Conservation (phyloP, 2,797 vertebrate genomes). For the Notamacropus eugenii region DNA sequence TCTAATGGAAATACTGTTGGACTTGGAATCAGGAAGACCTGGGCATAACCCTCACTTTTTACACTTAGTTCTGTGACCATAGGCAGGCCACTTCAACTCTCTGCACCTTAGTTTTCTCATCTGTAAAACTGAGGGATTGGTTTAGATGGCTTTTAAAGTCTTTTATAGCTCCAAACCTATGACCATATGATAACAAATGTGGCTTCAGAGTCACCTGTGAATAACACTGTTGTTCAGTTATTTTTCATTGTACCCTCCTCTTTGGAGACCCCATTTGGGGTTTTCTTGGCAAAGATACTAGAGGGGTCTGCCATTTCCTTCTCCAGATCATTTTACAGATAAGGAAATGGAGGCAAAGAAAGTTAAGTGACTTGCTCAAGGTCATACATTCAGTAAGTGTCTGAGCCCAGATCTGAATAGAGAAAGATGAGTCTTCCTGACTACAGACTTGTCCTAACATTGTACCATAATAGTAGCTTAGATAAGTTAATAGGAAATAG, state of each 20-base stretch:
- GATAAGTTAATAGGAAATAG: background rate
- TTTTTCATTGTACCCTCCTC: background rate
- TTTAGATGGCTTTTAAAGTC: background rate
- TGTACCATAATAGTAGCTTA: background rate
- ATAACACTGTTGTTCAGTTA: background rate
- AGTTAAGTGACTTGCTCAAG: background rate
- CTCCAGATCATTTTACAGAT: background rate
- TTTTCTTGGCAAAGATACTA: background rate
- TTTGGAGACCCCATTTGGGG: background rate
- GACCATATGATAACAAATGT: background rate
- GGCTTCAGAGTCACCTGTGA: background rate
- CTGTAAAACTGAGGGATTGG: background rate
- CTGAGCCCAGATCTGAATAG: background rate
- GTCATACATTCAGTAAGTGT: background rate
- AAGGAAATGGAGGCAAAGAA: background rate
- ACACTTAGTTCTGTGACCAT: background rate
- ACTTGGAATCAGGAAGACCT: background rate
- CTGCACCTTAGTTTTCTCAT: background rate
- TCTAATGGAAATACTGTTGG: background rate
- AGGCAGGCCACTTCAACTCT: too few relatives aligned
- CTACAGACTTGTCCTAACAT: background rate
- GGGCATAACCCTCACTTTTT: background rate
- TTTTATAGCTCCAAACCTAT: background rate
- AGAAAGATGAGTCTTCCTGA: background rate
- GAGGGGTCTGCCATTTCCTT: background rate